phyloP scores from a whole-genome alignment of 2,113 vertebrate genomes.

The Macrotus californicus region DNA sequence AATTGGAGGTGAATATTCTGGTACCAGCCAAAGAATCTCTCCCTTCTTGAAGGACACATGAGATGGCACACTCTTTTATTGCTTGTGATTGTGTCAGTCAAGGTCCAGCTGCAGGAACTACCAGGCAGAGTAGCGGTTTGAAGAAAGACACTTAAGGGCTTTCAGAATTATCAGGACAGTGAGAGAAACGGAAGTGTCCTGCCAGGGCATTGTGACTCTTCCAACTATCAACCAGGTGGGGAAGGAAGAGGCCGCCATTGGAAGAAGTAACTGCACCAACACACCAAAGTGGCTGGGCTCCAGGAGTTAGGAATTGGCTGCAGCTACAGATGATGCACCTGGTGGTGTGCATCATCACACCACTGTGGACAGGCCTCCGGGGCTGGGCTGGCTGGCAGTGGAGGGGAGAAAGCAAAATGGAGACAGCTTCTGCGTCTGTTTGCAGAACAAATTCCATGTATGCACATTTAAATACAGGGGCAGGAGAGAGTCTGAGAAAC shows the following conservation, averaged over 20 bases:
- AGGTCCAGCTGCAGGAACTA: not conserved
- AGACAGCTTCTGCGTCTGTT: not conserved
- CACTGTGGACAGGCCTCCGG: too few species aligned
- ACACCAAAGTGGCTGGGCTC: not conserved
- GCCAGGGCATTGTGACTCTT: not conserved
- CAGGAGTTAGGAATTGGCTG: not conserved
- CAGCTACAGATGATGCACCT: not conserved
- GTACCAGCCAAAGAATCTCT: not conserved
- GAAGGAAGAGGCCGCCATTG: too few species aligned
- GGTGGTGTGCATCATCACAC: too few species aligned
- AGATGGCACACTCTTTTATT: not conserved
- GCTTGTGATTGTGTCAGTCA: not conserved
- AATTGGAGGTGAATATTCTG: not conserved
- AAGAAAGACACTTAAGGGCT: not conserved
- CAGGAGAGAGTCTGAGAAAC: not conserved
- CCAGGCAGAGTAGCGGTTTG: not conserved
- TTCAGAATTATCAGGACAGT: not conserved
- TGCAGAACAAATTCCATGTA: not conserved
- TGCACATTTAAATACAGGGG: not conserved
- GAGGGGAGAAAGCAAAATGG: not conserved
- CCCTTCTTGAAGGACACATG: not conserved
- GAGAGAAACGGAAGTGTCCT: not conserved
- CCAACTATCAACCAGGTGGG: not conserved
- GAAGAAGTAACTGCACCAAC: not conserved
- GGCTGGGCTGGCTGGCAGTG: not conserved